Conservation (phyloP, 2,888 invertebrate genomes). For the Lochmaea capreae region DNA sequence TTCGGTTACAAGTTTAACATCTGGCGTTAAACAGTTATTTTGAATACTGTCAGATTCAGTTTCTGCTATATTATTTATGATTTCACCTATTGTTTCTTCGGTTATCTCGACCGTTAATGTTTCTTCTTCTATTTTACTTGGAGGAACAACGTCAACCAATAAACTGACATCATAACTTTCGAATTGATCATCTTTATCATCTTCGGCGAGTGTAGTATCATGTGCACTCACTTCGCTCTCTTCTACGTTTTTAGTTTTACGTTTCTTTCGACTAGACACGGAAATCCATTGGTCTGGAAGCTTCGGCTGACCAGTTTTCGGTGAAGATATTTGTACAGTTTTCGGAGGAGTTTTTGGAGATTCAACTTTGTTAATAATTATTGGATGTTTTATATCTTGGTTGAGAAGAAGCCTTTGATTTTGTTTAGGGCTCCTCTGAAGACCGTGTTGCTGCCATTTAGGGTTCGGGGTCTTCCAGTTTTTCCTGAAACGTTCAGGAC, state of each 20-base stretch:
- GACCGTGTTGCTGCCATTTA: slow-evolving; percentile 40
- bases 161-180: slow-evolving; percentile 57
- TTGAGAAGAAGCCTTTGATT: slow-evolving; percentile 19
- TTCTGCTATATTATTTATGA: slow-evolving; percentile 46
- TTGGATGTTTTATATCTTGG: slow-evolving; percentile 22
- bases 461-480: slow-evolving; percentile 46
- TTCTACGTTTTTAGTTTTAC: slow-evolving; percentile 58
- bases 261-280: slow-evolving; percentile 62
- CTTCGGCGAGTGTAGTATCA: slow-evolving; percentile 27
- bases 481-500: slow-evolving; percentile 44
- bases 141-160: slow-evolving; percentile 56
- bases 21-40: slow-evolving; percentile 25
- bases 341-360: slow-evolving; percentile 22
- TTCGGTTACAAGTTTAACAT: slow-evolving; percentile 49
- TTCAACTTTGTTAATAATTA: slow-evolving; percentile 15
- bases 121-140: slow-evolving; percentile 40
- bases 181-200: slow-evolving; percentile 49
- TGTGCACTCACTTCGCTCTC: slow-evolving; percentile 46
- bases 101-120: slow-evolving; percentile 36
- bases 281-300: slow-evolving; percentile 61
- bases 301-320: slow-evolving; percentile 26
- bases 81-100: slow-evolving; percentile 44
- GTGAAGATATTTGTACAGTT: slow-evolving; percentile 9
- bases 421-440: slow-evolving; percentile 35
- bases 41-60: slow-evolving; percentile 33